phyloP scores from a whole-genome alignment of 2,113 vertebrate genomes.

The Poeciliopsis retropinna region DNA sequence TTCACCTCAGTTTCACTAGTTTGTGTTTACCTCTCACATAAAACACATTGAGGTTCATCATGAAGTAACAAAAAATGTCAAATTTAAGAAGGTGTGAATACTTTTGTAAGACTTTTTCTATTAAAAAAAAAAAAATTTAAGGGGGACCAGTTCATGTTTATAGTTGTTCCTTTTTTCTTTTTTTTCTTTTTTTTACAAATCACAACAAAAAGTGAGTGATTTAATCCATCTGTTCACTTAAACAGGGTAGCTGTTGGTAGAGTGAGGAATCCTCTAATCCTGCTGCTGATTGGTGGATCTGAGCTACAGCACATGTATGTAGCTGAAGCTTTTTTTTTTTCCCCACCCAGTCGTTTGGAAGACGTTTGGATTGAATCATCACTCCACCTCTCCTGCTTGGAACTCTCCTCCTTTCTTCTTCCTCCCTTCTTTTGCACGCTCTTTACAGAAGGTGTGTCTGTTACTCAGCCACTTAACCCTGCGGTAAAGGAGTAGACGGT shows the following conservation, averaged over 20 bases:
- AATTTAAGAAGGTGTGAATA: too few relatives aligned
- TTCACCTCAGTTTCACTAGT: neutral
- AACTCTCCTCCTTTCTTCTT: neutral
- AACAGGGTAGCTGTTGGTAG: too few relatives aligned
- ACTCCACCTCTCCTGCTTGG: slow-evolving; percentile 27
- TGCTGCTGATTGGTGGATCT: neutral
- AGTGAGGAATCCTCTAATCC: too few relatives aligned
- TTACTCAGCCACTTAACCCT: slow-evolving; percentile 38
- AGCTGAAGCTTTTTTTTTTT: neutral
- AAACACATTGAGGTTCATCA: neutral
- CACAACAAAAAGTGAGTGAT: neutral
- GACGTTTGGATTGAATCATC: slow-evolving; percentile 1
- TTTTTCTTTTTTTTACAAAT: neutral
- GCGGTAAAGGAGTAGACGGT: neutral
- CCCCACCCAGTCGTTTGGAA: neutral
- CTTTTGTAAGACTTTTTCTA: too few relatives aligned
- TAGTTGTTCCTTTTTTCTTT: neutral
- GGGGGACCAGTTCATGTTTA: neutral
- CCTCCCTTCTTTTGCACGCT: slow-evolving; percentile 27
- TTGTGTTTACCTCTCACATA: neutral
- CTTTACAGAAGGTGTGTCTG: slow-evolving; percentile 75
- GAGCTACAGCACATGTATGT: too few relatives aligned
- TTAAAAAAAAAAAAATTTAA: too few relatives aligned
- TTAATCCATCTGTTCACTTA: too few relatives aligned
- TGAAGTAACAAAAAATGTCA: too few relatives aligned